A percentile compares a stretch with the other conserved stretches of the same genome.
Conservation (phyloP, 2,113 vertebrate genomes). For the Diphyllodes magnificus region DNA sequence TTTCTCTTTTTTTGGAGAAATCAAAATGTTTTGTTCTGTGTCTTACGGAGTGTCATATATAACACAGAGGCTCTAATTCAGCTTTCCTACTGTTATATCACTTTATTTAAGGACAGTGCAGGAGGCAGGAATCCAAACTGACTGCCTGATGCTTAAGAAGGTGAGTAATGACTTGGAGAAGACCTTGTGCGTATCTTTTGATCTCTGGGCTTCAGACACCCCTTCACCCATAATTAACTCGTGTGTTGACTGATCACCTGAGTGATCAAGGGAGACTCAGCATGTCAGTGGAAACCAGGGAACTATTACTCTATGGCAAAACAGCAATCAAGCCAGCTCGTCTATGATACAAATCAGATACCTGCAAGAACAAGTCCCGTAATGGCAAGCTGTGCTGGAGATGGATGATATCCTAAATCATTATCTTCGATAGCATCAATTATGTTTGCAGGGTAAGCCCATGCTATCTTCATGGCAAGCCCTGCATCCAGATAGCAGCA, state of each 20-base stretch:
- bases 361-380: conserved; percentile 30
- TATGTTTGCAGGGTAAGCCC: conserved; percentile 38
- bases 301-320: conserved; percentile 47
- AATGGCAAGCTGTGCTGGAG: conserved; percentile 31
- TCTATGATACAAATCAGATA: conserved; percentile 53
- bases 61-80: background rate
- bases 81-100: background rate
- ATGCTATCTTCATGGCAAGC: conserved; percentile 13
- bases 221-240: conserved; percentile 56
- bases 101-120: background rate
- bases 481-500: background rate
- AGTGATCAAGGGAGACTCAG: conserved; percentile 37
- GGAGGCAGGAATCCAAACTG: background rate
- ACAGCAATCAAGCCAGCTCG: conserved; percentile 31
- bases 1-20: background rate
- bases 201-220: conserved; percentile 45
- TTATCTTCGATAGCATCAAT: conserved; percentile 45
- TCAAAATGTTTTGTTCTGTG: rapidly evolving
- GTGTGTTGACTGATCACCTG: conserved; percentile 53
- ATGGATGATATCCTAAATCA: conserved; percentile 61
- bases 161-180: conserved; percentile 54
- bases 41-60: background rate
- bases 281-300: conserved; percentile 38
- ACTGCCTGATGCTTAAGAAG: conserved; percentile 12
- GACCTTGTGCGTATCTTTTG: conserved; percentile 32